Evolutionary conservation across 1,140 invertebrate species (phyloP).

Genomic region (Ptiloglossa arizonensis): DNA sequence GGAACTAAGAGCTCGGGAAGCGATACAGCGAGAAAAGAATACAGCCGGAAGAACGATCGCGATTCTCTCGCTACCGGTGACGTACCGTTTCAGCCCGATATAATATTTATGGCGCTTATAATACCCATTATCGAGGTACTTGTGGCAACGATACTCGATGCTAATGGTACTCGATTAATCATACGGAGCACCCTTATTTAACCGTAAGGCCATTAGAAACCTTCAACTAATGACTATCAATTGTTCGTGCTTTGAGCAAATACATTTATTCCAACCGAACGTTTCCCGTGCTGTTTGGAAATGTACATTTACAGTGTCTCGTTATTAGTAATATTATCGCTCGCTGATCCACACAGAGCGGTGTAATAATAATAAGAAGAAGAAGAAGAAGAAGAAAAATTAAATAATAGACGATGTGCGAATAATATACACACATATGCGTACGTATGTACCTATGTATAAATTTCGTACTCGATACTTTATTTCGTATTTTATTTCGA

Average conservation of each 20-base stretch:
- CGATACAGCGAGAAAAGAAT: background rate
- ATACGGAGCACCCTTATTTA: background rate
- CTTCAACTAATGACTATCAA: background rate
- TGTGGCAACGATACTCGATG: slow-evolving; percentile 17
- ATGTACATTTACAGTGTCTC: background rate
- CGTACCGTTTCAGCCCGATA: background rate
- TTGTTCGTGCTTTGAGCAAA: slow-evolving; percentile 3
- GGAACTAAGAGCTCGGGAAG: too few species aligned
- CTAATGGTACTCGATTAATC: slow-evolving; percentile 24
- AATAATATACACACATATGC: too few species aligned
- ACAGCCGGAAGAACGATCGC: background rate
- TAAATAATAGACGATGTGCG: too few species aligned
- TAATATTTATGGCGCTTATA: slow-evolving; percentile 16
- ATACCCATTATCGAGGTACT: slow-evolving; percentile 28
- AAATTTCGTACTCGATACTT: too few species aligned
- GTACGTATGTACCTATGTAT: too few species aligned
- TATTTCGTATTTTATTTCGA: too few species aligned
- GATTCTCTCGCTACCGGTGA: too few species aligned
- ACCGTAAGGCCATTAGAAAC: slow-evolving; percentile 8
- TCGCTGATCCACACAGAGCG: too few species aligned
- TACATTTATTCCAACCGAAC: background rate
- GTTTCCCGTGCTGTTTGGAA: background rate
- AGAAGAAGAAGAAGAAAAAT: too few species aligned
- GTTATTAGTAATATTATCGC: too few species aligned
- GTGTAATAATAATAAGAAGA: too few species aligned